A percentile compares a stretch with the other conserved stretches of the same genome.
These are phyloP conservation scores for Trichoplusia ni DNA, from an alignment of 1,140 invertebrate genomes.

Conservation along the genomic window DNA sequence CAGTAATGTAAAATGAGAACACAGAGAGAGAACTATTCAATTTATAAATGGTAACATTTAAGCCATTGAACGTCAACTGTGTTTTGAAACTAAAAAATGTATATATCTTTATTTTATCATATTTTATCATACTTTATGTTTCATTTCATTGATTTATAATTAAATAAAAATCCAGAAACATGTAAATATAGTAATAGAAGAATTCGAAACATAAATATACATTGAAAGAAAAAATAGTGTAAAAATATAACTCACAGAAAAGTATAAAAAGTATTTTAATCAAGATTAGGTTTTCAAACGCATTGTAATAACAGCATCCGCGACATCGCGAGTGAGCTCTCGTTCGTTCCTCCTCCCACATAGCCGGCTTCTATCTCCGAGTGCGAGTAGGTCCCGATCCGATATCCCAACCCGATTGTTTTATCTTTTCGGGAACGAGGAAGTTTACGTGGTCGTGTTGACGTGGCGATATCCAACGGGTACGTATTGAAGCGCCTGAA, in stretches of 20 bases:
- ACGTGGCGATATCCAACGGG: slow-evolving; percentile 54
- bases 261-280: background rate
- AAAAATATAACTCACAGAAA: background rate
- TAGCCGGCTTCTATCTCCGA: background rate
- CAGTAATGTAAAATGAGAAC: too few relatives aligned
- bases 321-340: too few relatives aligned
- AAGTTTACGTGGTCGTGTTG: slow-evolving; percentile 60
- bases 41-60: too few relatives aligned
- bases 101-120: too few relatives aligned
- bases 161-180: too few relatives aligned
- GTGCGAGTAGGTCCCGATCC: slow-evolving; percentile 23
- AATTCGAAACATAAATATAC: background rate
- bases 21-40: too few relatives aligned
- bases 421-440: slow-evolving; percentile 42
- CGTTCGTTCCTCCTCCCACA: background rate
- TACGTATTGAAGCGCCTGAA: slow-evolving; percentile 13
- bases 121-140: too few relatives aligned
- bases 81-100: too few relatives aligned
- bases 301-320: slow-evolving; percentile 8
- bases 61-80: too few relatives aligned
- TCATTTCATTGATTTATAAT: too few relatives aligned
- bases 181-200: background rate
- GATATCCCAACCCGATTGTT: slow-evolving; percentile 32
- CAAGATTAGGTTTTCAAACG: background rate
- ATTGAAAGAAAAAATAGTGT: too few relatives aligned